Evolutionary conservation across 2,888 invertebrate genomes (phyloP), one percentile per base, ranked within the genome.

Genomic region (Drosophila ezoana): DNA sequence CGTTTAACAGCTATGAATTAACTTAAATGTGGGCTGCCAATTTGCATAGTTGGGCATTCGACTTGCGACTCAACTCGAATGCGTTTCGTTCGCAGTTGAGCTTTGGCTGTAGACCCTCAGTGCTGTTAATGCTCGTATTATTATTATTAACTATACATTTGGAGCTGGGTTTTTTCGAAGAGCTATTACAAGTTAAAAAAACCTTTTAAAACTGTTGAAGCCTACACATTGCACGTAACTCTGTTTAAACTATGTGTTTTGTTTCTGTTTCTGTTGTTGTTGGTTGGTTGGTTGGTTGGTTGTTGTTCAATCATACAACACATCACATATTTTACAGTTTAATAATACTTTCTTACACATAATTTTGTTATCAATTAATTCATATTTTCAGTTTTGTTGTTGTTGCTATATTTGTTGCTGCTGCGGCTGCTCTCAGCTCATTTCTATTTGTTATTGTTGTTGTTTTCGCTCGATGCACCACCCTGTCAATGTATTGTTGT

Each of bases 291-390:
- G 52, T 62, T 37, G 13, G 47, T 61, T 68, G 28, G 47, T 61
- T 68, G 33, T 37, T 35, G 41, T 16, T 47, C 43, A 52, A 53
- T 53, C 45, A 53, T 37, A 62, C 71, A 82, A 79, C 73, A 70
- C 80, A 86, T 83, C 88, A 90, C 84, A 89, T 82, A 75, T 81
- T 87, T 89, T 88, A 89, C 89, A 90, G 75, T 89, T 90, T 89
- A 90, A 90, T 89, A 88, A 89, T 90, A 90, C 81, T 86, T 84
- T 78, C 87, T 88, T 89, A 89, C 88, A 87, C 65, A 76, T 82
- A 85, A 87, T 85, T 87, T 80, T 64, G 75, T 68, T 58, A 67
- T 62, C 59, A 77, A 77, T 79, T 77, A 75, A 79, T 71, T 77
- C 63, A 75, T 78, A 71, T 71, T 73, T 74, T 66, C 68, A 56